phyloP scores from a whole-genome alignment of 2,888 invertebrate genomes.

The Tetragonisca angustula region DNA sequence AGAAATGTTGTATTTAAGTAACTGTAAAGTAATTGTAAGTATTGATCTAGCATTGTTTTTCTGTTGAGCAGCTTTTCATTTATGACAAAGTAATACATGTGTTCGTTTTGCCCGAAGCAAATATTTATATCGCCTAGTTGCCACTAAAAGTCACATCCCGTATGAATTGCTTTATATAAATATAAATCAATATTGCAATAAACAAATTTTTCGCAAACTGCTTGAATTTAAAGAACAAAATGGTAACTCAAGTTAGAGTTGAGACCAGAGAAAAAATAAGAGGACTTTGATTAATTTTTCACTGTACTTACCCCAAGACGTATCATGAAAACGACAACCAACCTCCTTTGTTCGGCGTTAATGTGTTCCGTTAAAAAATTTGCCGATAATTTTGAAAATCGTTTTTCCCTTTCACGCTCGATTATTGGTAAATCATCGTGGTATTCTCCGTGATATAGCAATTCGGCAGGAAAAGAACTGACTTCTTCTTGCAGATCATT shows the following conservation, averaged over 20 bases:
- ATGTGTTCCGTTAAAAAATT: constrained; percentile 61
- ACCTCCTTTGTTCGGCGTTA: constrained; percentile 67
- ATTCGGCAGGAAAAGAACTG: background rate
- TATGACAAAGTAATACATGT: no score
- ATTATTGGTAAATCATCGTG: constrained; percentile 50
- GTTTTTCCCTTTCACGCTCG: constrained; percentile 64
- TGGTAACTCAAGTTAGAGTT: no score
- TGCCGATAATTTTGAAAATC: constrained; percentile 45
- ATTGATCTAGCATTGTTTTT: no score
- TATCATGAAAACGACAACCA: constrained; percentile 70
- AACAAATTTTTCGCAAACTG: background rate
- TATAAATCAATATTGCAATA: no score
- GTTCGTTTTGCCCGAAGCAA: no score
- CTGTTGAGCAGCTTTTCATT: no score
- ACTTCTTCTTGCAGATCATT: fast-evolving
- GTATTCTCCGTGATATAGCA: constrained; percentile 60
- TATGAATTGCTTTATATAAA: no score
- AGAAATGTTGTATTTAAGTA: no score
- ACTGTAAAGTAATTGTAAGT: no score
- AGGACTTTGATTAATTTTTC: background rate
- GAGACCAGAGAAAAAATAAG: no score
- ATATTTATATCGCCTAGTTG: no score
- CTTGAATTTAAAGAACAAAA: background rate
- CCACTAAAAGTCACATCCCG: no score
- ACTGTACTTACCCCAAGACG: constrained; percentile 61